Conservation (phyloP, 1,140 invertebrate genomes). For the Platorchestia sp. region DNA sequence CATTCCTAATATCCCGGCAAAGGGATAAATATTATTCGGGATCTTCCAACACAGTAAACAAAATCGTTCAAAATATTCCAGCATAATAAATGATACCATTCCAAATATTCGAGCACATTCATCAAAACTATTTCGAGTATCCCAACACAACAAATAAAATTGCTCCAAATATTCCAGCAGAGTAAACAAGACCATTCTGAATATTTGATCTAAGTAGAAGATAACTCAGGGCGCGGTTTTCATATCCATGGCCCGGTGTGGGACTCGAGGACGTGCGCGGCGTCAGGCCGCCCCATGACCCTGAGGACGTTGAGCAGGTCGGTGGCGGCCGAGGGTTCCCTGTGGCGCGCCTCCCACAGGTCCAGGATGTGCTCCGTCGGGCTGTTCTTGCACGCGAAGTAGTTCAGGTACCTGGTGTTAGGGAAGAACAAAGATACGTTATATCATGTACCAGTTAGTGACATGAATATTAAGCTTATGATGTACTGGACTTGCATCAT, state of each 20-base stretch:
- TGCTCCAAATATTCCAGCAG: too few relatives aligned
- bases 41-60: too few relatives aligned
- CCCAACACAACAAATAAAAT: too few relatives aligned
- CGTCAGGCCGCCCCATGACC: slow-evolving; percentile 92
- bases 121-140: too few relatives aligned
- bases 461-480: background rate
- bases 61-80: too few relatives aligned
- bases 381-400: slow-evolving; percentile 94
- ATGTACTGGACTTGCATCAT: too few relatives aligned
- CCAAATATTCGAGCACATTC: too few relatives aligned
- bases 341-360: slow-evolving; percentile 93
- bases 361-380: slow-evolving; percentile 96
- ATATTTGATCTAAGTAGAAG: too few relatives aligned
- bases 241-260: slow-evolving; percentile 84
- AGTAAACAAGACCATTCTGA: too few relatives aligned
- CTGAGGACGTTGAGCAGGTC: slow-evolving; percentile 89
- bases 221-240: slow-evolving; percentile 47
- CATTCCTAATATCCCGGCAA: too few relatives aligned
- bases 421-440: background rate
- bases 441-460: background rate
- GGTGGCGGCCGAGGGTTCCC: slow-evolving; percentile 88
- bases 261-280: slow-evolving; percentile 88
- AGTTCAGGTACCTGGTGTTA: slow-evolving; percentile 90
- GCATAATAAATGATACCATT: too few relatives aligned
- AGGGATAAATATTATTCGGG: too few relatives aligned